Evolutionary conservation across 2,888 invertebrate genomes (phyloP), one percentile per base, ranked within the genome.

Genomic region (Drosophila emarginata): DNA sequence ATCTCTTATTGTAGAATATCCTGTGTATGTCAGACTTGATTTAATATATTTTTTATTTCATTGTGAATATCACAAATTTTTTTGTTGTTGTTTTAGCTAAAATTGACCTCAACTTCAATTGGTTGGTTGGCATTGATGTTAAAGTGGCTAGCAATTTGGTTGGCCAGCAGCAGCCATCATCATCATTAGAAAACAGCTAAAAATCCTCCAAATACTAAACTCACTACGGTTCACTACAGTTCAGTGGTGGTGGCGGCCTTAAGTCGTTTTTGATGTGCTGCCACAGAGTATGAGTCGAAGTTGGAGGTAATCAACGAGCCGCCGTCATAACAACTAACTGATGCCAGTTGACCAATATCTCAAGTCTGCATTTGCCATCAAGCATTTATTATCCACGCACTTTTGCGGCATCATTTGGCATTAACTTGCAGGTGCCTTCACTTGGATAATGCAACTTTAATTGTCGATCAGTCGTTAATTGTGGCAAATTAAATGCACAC

Each of bases 391-490:
- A 76, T 77, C 61, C 79, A 84, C 81, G 76, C 87, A 83, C 78
- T 83, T 80, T 68, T 79, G 77, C 77, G 74, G 77, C 79, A 80
- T 77, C 79, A 79, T 65, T 73, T 74, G 80, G 74, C 57, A 45
- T 45, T 18, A 69, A 78, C 71, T 73, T 67, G 74, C 83, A 81
- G 81, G 68, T 86, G 87, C 76, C 78, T 73, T 45, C 74, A 68
- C 76, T 66, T 65, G 57, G 73, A 67, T 84, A 87, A 84, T 84
- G 84, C 81, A 84, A 78, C 73, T 84, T 84, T 84, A 84, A 84
- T 84, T 84, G 87, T 67, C 76, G 84, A 87, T 84, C 84, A 80
- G 79, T 78, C 87, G 84, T 86, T 84, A 84, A 84, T 84, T 84
- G 84, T 80, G 73, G 87, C 87, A 87, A 84, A 84, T 84, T 86